Conservation (phyloP, 2,113 vertebrate species). For the Thermophis baileyi region DNA sequence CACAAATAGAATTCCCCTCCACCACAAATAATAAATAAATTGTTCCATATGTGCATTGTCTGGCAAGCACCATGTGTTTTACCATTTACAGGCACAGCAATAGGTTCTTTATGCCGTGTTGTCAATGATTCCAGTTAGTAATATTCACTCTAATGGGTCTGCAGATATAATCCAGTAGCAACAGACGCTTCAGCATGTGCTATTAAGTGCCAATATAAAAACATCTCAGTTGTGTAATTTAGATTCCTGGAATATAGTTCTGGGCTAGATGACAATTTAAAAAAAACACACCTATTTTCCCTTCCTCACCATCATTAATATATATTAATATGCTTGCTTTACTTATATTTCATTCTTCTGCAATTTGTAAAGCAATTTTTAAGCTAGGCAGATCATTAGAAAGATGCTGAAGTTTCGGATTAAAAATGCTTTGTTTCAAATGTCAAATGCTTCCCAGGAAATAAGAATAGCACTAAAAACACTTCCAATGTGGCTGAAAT, state of each 20-base stretch:
- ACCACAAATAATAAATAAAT: background rate
- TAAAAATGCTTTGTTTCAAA: background rate
- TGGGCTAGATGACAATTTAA: background rate
- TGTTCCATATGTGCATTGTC: background rate
- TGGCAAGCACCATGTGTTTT: background rate
- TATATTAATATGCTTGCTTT: background rate
- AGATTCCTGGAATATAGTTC: background rate
- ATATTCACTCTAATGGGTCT: background rate
- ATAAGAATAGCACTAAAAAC: background rate
- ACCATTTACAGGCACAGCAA: background rate
- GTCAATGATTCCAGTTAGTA: background rate
- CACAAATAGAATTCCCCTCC: background rate
- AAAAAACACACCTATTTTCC: fast-evolving
- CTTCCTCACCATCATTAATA: background rate
- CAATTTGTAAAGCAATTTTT: background rate
- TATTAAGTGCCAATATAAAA: background rate
- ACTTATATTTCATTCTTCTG: background rate
- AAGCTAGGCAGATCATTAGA: background rate
- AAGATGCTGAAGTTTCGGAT: background rate
- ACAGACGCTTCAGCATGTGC: background rate
- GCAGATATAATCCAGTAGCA: background rate
- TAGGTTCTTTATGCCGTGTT: background rate
- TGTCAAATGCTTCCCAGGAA: background rate
- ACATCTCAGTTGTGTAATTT: background rate
- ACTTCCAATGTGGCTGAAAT: background rate